Percentiles rank a stretch among this genome's conserved stretches.
Evolutionary conservation across 2,797 vertebrate genomes (phyloP).

Genomic region (Mareca strepera): DNA sequence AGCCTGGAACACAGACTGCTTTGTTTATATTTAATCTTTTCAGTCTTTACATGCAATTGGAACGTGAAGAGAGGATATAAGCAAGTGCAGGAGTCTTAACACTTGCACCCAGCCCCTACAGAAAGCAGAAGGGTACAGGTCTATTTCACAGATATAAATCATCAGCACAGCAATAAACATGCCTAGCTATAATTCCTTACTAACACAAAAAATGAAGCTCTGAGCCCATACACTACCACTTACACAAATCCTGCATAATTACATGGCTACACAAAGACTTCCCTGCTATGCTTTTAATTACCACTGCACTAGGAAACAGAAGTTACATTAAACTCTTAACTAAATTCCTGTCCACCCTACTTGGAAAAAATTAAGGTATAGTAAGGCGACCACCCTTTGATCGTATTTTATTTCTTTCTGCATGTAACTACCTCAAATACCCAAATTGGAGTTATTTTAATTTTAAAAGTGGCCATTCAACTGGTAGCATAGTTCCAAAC

Average conservation of each 20-base stretch:
- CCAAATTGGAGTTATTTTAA: not conserved
- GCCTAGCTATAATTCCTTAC: not conserved
- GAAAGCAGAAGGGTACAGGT: not conserved
- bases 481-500: not conserved
- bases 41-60: not conserved
- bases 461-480: not conserved
- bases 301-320: not conserved
- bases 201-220: not conserved
- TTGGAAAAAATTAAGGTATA: not conserved
- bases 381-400: accelerated
- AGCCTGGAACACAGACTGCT: not conserved
- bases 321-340: not conserved
- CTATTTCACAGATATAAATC: not conserved
- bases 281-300: not conserved
- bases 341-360: not conserved
- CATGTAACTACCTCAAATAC: not conserved
- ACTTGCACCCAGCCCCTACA: not conserved
- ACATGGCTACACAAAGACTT: accelerated
- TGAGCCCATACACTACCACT: accelerated
- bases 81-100: not conserved
- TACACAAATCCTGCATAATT: not conserved
- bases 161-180: not conserved
- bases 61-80: not conserved
- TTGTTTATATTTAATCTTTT: not conserved
- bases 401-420: not conserved